Conservation (phyloP, 2,797 vertebrate genomes). For the Molossus molossus region DNA sequence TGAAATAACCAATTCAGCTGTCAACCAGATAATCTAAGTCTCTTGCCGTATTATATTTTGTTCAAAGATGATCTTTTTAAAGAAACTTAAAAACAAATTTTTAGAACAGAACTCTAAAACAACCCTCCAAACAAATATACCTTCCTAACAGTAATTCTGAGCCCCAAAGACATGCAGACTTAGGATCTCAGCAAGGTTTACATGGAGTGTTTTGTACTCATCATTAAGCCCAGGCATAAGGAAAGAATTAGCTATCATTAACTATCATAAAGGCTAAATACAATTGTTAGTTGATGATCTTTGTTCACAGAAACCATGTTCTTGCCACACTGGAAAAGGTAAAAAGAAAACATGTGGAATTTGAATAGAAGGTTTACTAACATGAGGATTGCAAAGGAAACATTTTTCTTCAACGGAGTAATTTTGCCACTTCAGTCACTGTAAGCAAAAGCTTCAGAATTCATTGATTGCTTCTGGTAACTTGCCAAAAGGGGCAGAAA, state of each 20-base stretch:
- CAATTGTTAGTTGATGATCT: conserved; percentile 55
- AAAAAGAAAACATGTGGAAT: conserved; percentile 34
- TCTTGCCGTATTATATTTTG: conserved; percentile 11
- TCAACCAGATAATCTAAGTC: conserved; percentile 5
- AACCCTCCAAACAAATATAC: neutral
- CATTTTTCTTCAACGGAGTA: neutral
- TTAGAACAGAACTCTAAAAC: conserved; percentile 54
- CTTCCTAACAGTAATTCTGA: conserved; percentile 9
- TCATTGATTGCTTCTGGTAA: neutral
- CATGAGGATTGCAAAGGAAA: neutral
- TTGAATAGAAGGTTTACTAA: conserved; percentile 3
- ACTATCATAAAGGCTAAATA: conserved; percentile 22
- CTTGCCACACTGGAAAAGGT: neutral
- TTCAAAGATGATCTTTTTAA: neutral
- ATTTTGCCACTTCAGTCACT: neutral
- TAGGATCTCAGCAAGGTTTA: neutral
- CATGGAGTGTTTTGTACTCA: neutral
- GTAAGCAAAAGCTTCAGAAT: conserved; percentile 12
- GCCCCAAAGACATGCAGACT: neutral
- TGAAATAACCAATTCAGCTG: conserved; percentile 31
- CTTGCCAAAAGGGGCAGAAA: neutral
- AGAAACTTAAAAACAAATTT: neutral
- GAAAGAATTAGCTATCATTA: conserved; percentile 67
- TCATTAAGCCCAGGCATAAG: conserved; percentile 26
- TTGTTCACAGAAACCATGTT: conserved; percentile 46